Percentiles rank a stretch among this genome's conserved stretches.
Conservation (phyloP, 2,797 vertebrate genomes). For the Cheracebus regulus region DNA sequence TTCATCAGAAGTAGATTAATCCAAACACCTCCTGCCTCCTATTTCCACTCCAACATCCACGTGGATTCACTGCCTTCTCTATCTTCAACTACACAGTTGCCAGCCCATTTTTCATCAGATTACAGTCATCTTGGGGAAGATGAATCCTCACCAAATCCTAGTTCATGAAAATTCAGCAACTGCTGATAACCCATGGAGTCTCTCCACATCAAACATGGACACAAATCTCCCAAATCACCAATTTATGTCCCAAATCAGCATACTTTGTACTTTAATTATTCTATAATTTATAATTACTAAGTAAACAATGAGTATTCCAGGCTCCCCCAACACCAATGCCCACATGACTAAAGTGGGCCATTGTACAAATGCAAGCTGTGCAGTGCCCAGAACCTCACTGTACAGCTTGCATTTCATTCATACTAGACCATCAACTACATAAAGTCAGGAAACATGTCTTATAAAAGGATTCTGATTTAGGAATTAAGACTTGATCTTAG, state of each 20-base stretch:
- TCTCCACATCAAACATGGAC: neutral
- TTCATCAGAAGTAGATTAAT: conserved; percentile 39
- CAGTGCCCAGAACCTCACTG: neutral
- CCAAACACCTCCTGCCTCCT: neutral
- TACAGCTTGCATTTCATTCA: neutral
- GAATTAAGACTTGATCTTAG: neutral
- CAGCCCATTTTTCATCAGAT: neutral
- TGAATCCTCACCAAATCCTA: neutral
- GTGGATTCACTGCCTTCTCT: conserved; percentile 31
- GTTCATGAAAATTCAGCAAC: neutral
- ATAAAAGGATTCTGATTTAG: neutral
- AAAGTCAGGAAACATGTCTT: neutral
- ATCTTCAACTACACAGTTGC: neutral
- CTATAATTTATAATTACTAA: neutral
- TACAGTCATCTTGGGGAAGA: neutral
- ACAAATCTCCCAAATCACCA: neutral
- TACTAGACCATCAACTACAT: neutral
- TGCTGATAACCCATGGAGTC: neutral
- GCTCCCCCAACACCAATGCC: neutral
- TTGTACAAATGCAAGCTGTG: too few relatives aligned
- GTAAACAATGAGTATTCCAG: neutral
- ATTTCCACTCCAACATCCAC: neutral
- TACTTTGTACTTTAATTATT: neutral
- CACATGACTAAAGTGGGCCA: neutral
- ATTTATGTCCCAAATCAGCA: neutral